phyloP scores from a whole-genome alignment of 2,797 vertebrate species.

The Mionectes olivaceus region DNA sequence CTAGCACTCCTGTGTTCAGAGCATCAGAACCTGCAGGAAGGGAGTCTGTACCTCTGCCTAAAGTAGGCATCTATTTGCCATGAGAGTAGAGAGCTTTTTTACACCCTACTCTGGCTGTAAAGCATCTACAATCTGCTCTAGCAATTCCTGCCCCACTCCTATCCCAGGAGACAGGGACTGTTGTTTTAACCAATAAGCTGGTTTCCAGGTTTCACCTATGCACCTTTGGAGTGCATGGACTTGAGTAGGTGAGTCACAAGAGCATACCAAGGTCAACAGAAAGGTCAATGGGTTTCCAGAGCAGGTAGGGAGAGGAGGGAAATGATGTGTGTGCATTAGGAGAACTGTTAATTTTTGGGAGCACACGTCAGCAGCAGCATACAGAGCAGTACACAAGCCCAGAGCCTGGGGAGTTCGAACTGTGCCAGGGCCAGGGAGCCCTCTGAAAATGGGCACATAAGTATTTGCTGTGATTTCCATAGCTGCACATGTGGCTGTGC shows the following conservation, averaged over 20 bases:
- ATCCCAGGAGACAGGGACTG: not conserved
- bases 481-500: not conserved
- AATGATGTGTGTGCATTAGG: not conserved
- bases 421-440: not conserved
- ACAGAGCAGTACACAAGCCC: not conserved
- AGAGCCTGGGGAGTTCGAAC: not conserved
- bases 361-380: fast-evolving
- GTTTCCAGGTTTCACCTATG: not conserved
- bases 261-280: not conserved
- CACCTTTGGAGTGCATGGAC: not conserved
- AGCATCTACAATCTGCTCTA: fast-evolving
- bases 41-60: not conserved
- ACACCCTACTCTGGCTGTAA: not conserved
- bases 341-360: not conserved
- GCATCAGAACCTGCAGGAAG: not conserved
- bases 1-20: not conserved
- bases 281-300: not conserved
- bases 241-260: not conserved
- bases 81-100: not conserved
- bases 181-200: not conserved
- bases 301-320: not conserved
- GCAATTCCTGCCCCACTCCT: not conserved
- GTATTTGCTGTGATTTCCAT: fast-evolving
- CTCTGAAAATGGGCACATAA: not conserved
- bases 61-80: not conserved